phyloP scores from a whole-genome alignment of 2,113 vertebrate species.

The Australoheros scitulus region DNA sequence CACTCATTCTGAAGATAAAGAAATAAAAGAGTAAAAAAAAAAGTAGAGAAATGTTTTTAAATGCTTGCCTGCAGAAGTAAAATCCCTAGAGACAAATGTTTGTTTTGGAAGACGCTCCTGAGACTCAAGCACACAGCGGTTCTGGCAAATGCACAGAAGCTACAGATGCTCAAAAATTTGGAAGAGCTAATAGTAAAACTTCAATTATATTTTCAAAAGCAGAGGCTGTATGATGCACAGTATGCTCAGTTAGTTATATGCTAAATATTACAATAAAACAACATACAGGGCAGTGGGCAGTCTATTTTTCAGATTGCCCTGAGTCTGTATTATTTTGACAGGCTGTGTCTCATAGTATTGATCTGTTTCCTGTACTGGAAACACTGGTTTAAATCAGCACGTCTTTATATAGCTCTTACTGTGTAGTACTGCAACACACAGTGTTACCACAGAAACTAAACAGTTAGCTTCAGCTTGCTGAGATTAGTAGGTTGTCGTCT shows the following conservation, averaged over 20 bases:
- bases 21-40: background rate
- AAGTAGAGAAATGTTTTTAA: constrained; percentile 12
- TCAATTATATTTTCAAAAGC: background rate
- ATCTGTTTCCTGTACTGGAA: constrained; percentile 53
- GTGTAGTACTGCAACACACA: constrained; percentile 33
- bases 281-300: background rate
- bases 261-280: background rate
- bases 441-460: constrained; percentile 56
- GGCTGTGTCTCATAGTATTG: constrained; percentile 24
- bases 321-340: constrained; percentile 26
- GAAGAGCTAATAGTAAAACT: background rate
- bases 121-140: constrained; percentile 11
- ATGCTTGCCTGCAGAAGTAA: constrained; percentile 6
- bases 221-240: background rate
- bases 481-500: constrained; percentile 68
- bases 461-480: constrained; percentile 40
- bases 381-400: constrained; percentile 39
- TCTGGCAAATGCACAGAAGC: constrained; percentile 16
- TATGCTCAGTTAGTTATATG: background rate
- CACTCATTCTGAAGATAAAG: background rate
- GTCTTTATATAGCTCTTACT: constrained; percentile 24
- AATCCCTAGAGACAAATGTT: constrained; percentile 8
- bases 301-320: background rate
- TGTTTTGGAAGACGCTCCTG: constrained; percentile 22
- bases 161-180: constrained; percentile 9